Evolutionary conservation across 2,797 vertebrate genomes (phyloP).

Genomic region (Kryptopterus vitreolus): DNA sequence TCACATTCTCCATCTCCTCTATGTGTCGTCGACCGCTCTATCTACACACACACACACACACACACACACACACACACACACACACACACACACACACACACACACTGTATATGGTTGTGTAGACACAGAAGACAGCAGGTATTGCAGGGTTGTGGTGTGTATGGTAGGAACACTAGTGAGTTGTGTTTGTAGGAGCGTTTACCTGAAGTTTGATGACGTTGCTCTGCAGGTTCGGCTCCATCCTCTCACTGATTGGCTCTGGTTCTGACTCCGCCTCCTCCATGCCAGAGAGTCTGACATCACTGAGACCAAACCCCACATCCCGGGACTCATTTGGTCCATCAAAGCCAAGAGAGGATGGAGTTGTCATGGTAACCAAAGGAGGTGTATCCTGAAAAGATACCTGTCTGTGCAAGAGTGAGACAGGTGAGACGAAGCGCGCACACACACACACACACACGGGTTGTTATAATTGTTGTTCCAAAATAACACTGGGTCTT

Average conservation of each 20-base stretch:
- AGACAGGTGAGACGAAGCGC: not conserved
- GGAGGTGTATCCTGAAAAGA: constrained; percentile 49
- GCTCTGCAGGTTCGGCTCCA: constrained; percentile 36
- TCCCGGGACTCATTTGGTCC: constrained; percentile 26
- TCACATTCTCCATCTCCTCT: constrained; percentile 58
- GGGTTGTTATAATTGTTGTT: not conserved
- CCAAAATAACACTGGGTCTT: too few relatives aligned
- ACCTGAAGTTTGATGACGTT: constrained; percentile 3
- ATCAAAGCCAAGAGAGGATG: constrained; percentile 8
- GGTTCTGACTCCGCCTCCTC: constrained; percentile 34
- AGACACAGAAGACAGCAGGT: not conserved
- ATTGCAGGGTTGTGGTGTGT: not conserved
- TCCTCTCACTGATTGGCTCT: constrained; percentile 18
- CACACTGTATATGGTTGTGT: not conserved
- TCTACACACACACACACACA: constrained; percentile 40
- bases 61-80: constrained; percentile 29
- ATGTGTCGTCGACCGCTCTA: constrained; percentile 52
- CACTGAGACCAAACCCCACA: constrained; percentile 15
- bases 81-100: constrained; percentile 19
- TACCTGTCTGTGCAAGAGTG: constrained; percentile 38
- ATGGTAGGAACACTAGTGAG: not conserved
- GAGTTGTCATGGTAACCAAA: constrained; percentile 2
- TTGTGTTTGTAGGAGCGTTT: not conserved
- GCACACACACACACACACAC: too few relatives aligned
- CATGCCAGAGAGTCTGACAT: not conserved